phyloP scores from a whole-genome alignment of 2,797 vertebrate species.

The Enoplosus armatus region DNA sequence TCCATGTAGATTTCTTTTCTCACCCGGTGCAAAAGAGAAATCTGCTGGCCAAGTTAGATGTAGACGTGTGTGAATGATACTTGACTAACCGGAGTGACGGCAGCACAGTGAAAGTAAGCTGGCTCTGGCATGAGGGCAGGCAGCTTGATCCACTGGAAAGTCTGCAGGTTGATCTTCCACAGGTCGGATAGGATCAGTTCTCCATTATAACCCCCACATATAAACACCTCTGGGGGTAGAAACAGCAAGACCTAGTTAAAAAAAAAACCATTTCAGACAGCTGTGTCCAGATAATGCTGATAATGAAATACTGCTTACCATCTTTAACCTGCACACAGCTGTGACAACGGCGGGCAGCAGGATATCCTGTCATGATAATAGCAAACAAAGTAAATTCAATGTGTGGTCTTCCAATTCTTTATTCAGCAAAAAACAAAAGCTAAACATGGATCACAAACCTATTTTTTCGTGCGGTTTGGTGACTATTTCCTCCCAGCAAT shows the following conservation, averaged over 20 bases:
- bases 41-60: neutral
- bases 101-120: conserved; percentile 97
- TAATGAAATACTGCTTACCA: conserved; percentile 82
- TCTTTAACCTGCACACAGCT: conserved; percentile 97
- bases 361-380: conserved; percentile 89
- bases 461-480: conserved; percentile 95
- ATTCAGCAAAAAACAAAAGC: neutral
- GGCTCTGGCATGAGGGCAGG: conserved; percentile 96
- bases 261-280: neutral
- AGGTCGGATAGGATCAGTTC: conserved; percentile 94
- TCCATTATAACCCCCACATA: conserved; percentile 97
- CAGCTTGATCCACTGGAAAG: conserved; percentile 94
- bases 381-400: neutral
- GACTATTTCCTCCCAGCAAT: conserved; percentile 96
- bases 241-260: neutral
- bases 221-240: conserved; percentile 89
- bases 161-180: conserved; percentile 94
- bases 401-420: neutral
- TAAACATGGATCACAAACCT: conserved; percentile 79
- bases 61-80: neutral
- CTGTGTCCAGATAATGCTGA: neutral
- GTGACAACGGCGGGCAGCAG: conserved; percentile 95
- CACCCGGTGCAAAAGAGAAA: neutral
- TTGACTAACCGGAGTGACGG: conserved; percentile 93
- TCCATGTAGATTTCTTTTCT: neutral